Evolutionary conservation across 2,888 invertebrate species (phyloP).

Genomic region (Drosophila pseudotalamancana): DNA sequence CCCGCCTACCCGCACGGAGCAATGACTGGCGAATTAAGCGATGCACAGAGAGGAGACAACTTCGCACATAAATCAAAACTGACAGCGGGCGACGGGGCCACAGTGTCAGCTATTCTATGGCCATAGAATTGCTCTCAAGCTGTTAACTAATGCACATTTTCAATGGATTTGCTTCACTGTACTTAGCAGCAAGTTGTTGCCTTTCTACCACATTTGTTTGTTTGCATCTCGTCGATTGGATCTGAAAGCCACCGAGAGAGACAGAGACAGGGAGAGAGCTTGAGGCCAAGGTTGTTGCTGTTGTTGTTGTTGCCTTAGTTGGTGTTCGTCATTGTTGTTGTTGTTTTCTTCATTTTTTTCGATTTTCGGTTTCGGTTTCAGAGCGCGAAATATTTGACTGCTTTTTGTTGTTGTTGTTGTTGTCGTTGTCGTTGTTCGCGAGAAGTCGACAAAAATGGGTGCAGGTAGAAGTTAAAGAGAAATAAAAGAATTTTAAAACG

Average conservation of each 20-base stretch:
- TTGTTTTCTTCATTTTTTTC: slow-evolving; percentile 25
- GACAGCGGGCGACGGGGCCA: slow-evolving; percentile 6
- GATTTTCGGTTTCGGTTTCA: slow-evolving; percentile 49
- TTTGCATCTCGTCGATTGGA: slow-evolving; percentile 41
- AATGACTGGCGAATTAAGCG: slow-evolving; percentile 72
- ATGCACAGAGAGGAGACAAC: slow-evolving; percentile 40
- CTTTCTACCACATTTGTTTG: slow-evolving; percentile 53
- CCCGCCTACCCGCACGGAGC: slow-evolving; percentile 46
- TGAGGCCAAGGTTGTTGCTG: slow-evolving; percentile 71
- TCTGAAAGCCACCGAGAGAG: slow-evolving; percentile 10
- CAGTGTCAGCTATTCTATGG: neutral
- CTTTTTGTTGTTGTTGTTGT: neutral
- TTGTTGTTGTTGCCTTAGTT: slow-evolving; percentile 15
- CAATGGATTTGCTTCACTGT: slow-evolving; percentile 58
- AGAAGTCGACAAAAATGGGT: slow-evolving; percentile 44
- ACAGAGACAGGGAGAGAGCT: slow-evolving; percentile 22
- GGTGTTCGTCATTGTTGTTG: neutral
- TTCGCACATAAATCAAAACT: slow-evolving; percentile 68
- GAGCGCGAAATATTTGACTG: slow-evolving; percentile 46
- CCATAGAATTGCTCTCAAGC: neutral
- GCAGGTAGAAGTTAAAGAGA: slow-evolving; percentile 55
- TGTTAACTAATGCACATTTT: slow-evolving; percentile 28
- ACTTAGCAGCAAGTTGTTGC: slow-evolving; percentile 30
- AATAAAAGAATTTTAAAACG: slow-evolving; percentile 56
- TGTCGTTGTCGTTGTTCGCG: slow-evolving; percentile 31